These are phyloP conservation scores for Scelioninae gen. 1 DNA, from an alignment of 2,888 invertebrate genomes.

Conservation along the genomic window DNA sequence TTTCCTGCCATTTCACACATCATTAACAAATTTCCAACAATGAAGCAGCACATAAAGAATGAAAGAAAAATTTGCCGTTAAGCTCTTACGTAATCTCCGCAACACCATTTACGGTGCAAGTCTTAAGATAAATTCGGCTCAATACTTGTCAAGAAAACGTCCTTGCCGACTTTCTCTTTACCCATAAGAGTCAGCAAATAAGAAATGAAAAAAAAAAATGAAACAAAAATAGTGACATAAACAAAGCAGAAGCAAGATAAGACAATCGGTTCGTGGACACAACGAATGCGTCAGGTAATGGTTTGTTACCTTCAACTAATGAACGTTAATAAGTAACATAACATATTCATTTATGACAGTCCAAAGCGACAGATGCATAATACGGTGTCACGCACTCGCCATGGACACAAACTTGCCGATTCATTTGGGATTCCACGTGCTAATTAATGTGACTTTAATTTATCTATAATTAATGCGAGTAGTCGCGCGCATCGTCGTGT, in stretches of 20 bases:
- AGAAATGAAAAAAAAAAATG: background rate
- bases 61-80: slow-evolving; percentile 8
- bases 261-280: too few species aligned
- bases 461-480: slow-evolving; percentile 59
- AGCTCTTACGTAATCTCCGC: background rate
- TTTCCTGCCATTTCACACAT: background rate
- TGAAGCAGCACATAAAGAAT: background rate
- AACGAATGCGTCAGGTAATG: too few species aligned
- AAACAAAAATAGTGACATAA: background rate
- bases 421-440: slow-evolving; percentile 57
- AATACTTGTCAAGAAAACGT: slow-evolving; percentile 20
- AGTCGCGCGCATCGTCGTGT: slow-evolving; percentile 63
- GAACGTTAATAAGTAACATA: too few species aligned
- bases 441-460: slow-evolving; percentile 66
- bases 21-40: slow-evolving; percentile 9
- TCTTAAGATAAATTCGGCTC: slow-evolving; percentile 25
- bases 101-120: slow-evolving; percentile 8
- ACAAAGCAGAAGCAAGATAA: slow-evolving; percentile 26
- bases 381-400: slow-evolving; percentile 32
- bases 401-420: slow-evolving; percentile 47
- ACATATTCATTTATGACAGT: slow-evolving; percentile 58
- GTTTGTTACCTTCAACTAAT: too few species aligned
- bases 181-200: background rate
- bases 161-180: slow-evolving; percentile 49
- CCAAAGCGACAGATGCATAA: slow-evolving; percentile 40